Percentiles rank a stretch among this genome's conserved stretches.
Evolutionary conservation across 2,113 vertebrate species (phyloP).

Genomic region (Cyprinus carpio): DNA sequence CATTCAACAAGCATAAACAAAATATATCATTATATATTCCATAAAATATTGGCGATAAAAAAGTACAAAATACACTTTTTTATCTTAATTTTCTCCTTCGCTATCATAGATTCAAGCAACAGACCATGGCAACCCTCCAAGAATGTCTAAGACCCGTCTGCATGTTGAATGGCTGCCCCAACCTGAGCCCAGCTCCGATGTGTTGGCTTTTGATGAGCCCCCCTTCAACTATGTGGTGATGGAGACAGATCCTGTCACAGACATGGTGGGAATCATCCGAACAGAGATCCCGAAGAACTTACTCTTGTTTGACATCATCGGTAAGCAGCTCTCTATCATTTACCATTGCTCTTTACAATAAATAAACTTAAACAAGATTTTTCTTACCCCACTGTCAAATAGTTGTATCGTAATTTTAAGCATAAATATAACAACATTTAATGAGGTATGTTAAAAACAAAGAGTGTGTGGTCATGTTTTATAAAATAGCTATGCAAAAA

Average conservation of each 20-base stretch:
- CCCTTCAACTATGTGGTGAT: constrained; percentile 89
- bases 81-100: not conserved
- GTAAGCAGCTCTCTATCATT: constrained; percentile 72
- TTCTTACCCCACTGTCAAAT: too few relatives aligned
- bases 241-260: constrained; percentile 91
- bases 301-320: constrained; percentile 88
- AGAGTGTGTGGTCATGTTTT: too few relatives aligned
- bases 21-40: too few relatives aligned
- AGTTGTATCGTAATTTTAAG: too few relatives aligned
- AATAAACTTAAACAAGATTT: too few relatives aligned
- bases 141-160: constrained; percentile 83
- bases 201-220: constrained; percentile 84
- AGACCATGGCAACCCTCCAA: constrained; percentile 81
- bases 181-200: constrained; percentile 75
- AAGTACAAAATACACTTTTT: too few relatives aligned
- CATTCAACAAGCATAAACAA: too few relatives aligned
- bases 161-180: constrained; percentile 87
- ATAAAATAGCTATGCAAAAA: too few relatives aligned
- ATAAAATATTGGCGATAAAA: too few relatives aligned
- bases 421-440: too few relatives aligned
- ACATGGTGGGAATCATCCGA: constrained; percentile 94
- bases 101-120: constrained; percentile 84
- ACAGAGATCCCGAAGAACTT: constrained; percentile 80
- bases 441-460: too few relatives aligned
- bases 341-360: not conserved